phyloP scores from a whole-genome alignment of 2,113 vertebrate species.

The Strigops habroptila region DNA sequence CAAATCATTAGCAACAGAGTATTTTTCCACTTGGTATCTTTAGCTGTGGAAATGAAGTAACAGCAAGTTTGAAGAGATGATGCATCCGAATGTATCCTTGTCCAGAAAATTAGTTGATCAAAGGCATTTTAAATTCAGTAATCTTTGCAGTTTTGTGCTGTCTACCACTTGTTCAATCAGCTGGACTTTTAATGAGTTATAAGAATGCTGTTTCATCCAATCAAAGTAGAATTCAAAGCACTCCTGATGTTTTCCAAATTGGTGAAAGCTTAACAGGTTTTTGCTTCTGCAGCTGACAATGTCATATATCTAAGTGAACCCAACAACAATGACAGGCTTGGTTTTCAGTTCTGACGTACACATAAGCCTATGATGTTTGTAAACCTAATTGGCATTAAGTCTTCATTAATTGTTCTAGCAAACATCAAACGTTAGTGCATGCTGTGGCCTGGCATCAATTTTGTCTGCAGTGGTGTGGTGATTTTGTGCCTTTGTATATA shows the following conservation, averaged over 20 bases:
- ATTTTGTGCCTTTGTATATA: neutral
- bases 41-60: neutral
- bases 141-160: neutral
- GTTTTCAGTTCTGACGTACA: neutral
- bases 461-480: neutral
- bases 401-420: neutral
- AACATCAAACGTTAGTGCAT: neutral
- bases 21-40: neutral
- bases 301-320: neutral
- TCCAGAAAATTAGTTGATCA: neutral
- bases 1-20: neutral
- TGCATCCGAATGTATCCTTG: neutral
- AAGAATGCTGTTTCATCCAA: neutral
- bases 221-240: neutral
- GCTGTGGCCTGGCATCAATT: neutral
- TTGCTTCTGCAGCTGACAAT: neutral
- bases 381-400: neutral
- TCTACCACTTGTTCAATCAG: neutral
- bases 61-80: neutral
- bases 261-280: neutral
- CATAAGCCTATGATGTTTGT: neutral
- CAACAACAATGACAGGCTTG: neutral
- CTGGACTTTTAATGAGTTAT: neutral
- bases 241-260: neutral
- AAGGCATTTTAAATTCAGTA: neutral